Conservation (phyloP, 2,113 vertebrate genomes). For the Abramis brama region DNA sequence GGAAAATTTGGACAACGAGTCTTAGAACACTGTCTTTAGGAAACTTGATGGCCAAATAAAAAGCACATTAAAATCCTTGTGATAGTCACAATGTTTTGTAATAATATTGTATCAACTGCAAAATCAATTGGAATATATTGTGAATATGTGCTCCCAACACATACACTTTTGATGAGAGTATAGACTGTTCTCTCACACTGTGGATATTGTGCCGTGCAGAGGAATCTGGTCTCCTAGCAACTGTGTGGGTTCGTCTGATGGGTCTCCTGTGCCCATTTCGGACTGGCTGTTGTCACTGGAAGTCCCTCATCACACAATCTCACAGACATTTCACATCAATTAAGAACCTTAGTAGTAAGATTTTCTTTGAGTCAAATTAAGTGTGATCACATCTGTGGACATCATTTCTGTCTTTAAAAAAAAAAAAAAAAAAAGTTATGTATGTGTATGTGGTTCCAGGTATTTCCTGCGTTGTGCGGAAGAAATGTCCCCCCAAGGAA, state of each 20-base stretch:
- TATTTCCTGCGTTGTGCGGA: no score
- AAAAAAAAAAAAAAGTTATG: no score
- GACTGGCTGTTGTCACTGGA: neutral
- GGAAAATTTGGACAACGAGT: neutral
- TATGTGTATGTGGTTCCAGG: no score
- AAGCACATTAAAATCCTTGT: neutral
- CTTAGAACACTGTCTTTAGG: no score
- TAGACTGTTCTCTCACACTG: neutral
- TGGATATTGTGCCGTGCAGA: neutral
- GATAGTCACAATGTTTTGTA: neutral
- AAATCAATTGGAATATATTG: neutral
- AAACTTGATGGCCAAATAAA: no score
- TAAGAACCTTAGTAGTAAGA: neutral
- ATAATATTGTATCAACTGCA: neutral
- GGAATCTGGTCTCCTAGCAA: slow-evolving; percentile 23
- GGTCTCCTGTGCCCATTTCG: neutral
- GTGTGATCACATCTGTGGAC: neutral
- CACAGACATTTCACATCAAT: neutral
- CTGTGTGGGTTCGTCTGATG: neutral
- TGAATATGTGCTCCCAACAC: neutral
- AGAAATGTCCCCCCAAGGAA: no score
- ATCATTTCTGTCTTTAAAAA: neutral
- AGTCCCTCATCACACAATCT: neutral
- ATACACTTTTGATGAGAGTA: neutral
- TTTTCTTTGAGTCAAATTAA: neutral